Evolutionary conservation across 2,888 invertebrate genomes (phyloP), one percentile per base, ranked within the genome.

Genomic region (Sphaerophoria taeniata): DNA sequence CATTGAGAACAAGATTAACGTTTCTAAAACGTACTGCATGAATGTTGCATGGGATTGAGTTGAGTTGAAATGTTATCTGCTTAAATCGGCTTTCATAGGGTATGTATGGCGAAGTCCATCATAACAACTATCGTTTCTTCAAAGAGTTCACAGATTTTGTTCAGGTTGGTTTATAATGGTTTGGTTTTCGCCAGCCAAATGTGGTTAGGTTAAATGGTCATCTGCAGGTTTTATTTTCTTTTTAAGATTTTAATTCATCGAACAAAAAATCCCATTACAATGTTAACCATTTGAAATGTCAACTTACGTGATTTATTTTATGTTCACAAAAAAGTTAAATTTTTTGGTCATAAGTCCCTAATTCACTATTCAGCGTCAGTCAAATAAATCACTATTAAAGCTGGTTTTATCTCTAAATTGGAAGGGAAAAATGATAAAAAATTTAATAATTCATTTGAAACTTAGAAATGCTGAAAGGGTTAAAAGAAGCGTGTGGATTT

Each of bases 311-410:
- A 83, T 71, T 74, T 83, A 83, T 74, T 39, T 67, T 43, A 53
- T n/a, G 34, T 16, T 39, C 60, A 6, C 2, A 0, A 47, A 63
- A 63, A 65, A 49, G n/a, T n/a, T n/a, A 34, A 63, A 34, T 9
- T 12, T 4, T 11, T 49, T 34, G n/a, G 7, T 43, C 11, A 43
- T 9, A 43, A 53, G 69, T 73, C 63, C 39, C 73, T 78, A 65
- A 78, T 83, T 74, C 78, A 56, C 24, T 76, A 82, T 78, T 74
- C 63, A 65, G 31, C 77, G 39, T 73, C 45, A 77, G 63, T 63
- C 56, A 16, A 78, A 78, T 83, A 78, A 83, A 83, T 83, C 65
- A 78, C 58, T 63, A 51, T 70, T 61, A 47, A 78, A 74, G 47
- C 83, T 65, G 69, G 45, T 78, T 61, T 56, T 70, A 60, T 74